A percentile compares a stretch with the other conserved stretches of the same genome.
phyloP scores from a whole-genome alignment of 53 echinoderm and acorn worm species.

The Echinarachnius parma region DNA sequence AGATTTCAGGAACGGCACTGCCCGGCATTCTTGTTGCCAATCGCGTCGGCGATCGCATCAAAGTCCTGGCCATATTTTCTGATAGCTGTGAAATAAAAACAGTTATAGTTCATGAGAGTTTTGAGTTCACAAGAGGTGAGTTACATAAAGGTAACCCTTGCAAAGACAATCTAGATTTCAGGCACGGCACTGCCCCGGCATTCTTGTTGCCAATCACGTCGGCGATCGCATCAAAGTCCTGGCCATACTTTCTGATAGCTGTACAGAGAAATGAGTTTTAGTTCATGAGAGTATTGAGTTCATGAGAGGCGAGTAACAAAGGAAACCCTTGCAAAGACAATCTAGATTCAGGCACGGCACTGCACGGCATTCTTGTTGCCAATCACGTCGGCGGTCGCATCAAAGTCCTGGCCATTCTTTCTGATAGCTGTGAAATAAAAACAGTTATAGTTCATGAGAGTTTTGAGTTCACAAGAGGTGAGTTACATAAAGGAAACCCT shows the following conservation, averaged over 20 bases:
- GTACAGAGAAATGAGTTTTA: background rate
- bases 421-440: too few species aligned
- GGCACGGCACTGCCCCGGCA: slow-evolving; percentile 78
- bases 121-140: too few species aligned
- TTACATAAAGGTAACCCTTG: too few species aligned
- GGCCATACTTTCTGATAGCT: slow-evolving; percentile 93
- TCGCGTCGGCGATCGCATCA: slow-evolving; percentile 89
- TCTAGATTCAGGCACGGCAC: slow-evolving; percentile 85
- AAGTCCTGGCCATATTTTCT: slow-evolving; percentile 91
- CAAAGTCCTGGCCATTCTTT: slow-evolving; percentile 88
- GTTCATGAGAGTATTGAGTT: too few species aligned
- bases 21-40: slow-evolving; percentile 89
- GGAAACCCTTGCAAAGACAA: too few species aligned
- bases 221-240: slow-evolving; percentile 85
- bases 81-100: too few species aligned
- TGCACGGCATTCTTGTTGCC: slow-evolving; percentile 94
- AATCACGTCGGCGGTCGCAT: slow-evolving; percentile 89
- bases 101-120: too few species aligned
- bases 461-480: too few species aligned
- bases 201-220: slow-evolving; percentile 98
- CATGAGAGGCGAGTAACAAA: too few species aligned
- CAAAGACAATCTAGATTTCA: too few species aligned
- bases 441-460: too few species aligned
- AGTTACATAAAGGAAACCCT: too few species aligned
- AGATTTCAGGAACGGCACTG: slow-evolving; percentile 91